These are phyloP conservation scores for Chiloscyllium plagiosum DNA, from an alignment of 2,113 vertebrate genomes.

Conservation along the genomic window DNA sequence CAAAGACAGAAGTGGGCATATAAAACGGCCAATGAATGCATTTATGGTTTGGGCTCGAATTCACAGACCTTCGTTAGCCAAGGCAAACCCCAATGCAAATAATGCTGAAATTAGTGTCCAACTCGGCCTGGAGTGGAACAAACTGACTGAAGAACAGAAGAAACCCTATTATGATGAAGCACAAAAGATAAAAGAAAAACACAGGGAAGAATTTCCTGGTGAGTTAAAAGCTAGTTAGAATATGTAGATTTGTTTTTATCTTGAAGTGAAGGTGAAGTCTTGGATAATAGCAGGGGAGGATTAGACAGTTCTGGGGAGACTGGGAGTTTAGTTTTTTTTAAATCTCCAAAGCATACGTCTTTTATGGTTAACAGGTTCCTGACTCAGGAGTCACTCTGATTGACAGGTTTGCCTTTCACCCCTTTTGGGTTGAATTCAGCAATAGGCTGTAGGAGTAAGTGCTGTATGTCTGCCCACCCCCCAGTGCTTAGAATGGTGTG, in stretches of 20 bases:
- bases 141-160: conserved; percentile 73
- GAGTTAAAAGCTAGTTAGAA: conserved; percentile 41
- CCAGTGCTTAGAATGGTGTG: background rate
- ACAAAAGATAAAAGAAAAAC: conserved; percentile 64
- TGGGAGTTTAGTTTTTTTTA: background rate
- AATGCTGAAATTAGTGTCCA: conserved; percentile 61
- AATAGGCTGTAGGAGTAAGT: background rate
- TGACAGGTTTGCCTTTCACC: background rate
- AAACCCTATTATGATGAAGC: conserved; percentile 71
- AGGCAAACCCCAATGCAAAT: conserved; percentile 55
- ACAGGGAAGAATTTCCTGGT: conserved; percentile 73
- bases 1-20: conserved; percentile 59
- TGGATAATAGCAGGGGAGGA: background rate
- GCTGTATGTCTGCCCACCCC: background rate
- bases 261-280: background rate
- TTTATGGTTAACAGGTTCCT: background rate
- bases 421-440: no score
- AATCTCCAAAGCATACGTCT: no score
- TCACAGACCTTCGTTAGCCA: conserved; percentile 61
- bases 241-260: background rate
- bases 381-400: background rate
- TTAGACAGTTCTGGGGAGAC: background rate
- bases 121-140: conserved; percentile 73
- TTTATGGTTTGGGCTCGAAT: conserved; percentile 76
- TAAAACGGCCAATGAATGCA: conserved; percentile 79